Evolutionary conservation across 2,888 invertebrate species (phyloP).

Genomic region (Polymixis lichenea): DNA sequence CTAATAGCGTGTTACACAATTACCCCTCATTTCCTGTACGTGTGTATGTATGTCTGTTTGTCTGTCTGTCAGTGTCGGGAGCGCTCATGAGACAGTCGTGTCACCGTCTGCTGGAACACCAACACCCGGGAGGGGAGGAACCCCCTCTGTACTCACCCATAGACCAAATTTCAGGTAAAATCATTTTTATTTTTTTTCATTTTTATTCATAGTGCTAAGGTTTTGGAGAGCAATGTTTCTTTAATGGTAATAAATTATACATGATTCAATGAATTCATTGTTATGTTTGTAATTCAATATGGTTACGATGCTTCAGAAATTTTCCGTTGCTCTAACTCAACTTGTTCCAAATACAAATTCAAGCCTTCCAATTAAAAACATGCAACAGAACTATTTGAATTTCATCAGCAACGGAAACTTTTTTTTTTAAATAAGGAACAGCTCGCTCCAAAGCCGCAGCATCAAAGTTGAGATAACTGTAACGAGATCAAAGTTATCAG

Average conservation of each 20-base stretch:
- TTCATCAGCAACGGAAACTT: not conserved
- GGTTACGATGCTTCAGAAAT: not conserved
- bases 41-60: constrained; percentile 45
- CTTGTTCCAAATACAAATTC: not conserved
- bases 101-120: constrained; percentile 90
- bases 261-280: not conserved
- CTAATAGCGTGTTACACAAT: too few species aligned
- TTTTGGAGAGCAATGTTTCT: constrained; percentile 33
- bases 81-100: constrained; percentile 91
- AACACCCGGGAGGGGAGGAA: constrained; percentile 88
- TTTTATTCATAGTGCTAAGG: constrained; percentile 25
- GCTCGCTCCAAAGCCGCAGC: constrained; percentile 37
- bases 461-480: constrained; percentile 30
- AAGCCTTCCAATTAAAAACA: not conserved
- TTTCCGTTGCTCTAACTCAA: not conserved
- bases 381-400: not conserved
- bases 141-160: constrained; percentile 88
- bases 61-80: constrained; percentile 82
- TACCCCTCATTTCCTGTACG: not conserved
- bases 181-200: not conserved
- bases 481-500: constrained; percentile 58
- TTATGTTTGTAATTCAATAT: not conserved
- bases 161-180: constrained; percentile 89
- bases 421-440: not conserved
- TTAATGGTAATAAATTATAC: not conserved